Evolutionary conservation across 2,113 vertebrate genomes (phyloP), one percentile per base, ranked within the genome.

Genomic region (Platichthys stellatus): DNA sequence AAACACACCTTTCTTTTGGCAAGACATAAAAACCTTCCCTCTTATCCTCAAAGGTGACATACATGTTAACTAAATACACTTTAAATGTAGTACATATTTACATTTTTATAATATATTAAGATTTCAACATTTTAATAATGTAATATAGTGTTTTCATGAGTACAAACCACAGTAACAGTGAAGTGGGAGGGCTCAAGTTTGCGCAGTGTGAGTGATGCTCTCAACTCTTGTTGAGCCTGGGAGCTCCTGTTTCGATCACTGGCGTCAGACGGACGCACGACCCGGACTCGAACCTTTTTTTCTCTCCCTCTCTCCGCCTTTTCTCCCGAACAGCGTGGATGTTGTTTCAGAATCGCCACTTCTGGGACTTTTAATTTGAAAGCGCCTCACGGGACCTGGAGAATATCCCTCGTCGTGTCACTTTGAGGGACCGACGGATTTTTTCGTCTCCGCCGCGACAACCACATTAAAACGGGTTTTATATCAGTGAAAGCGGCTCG

Each of bases 221-320:
- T 31, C 31, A 31, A 31, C 31, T 31, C 31, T 67, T 88, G 92
- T 85, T 89, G 62, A 92, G 84, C 86, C 62, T 89, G 66, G 12
- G 71, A 90, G 84, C 83, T 96, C 93, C 90, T 81, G 93, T 96
- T 96, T 94, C 95, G 94, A 67, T 73, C 59, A 85, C 85, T 95
- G 95, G 95, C 95, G 94, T 95, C 95, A 93, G 76, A 78, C 93
- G 81, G 94, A 72, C 94, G 92, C 91, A 78, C 68, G 82, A 65
- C 85, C 74, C 71, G 40, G 40, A 82, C 72, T 74, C 84, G 80
- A 77, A 78, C 51, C 83, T 15, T 83, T 81, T 84, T 51, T 11
- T 11, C 45, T 17, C 45, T 40, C 14, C 4, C 45, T 47, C 12
- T 7, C 85, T 86, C 82, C 74, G 5, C 18, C 47, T 9, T 15